These are phyloP conservation scores for Panzeria rudis DNA, from an alignment of 2,888 invertebrate genomes.

Conservation along the genomic window DNA sequence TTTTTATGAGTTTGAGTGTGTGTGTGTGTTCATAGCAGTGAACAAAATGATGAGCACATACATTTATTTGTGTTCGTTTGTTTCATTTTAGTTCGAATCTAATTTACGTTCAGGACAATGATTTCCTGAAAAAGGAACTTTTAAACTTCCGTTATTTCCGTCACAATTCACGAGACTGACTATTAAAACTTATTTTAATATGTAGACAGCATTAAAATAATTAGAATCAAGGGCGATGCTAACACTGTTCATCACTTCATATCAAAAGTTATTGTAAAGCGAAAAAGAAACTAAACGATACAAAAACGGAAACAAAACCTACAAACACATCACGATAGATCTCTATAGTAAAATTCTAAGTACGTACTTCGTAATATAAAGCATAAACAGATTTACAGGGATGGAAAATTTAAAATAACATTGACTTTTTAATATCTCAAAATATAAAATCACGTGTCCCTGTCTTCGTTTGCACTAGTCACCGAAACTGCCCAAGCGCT, in stretches of 20 bases:
- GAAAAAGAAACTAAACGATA: slow-evolving; percentile 48
- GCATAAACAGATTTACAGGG: slow-evolving; percentile 2
- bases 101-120: slow-evolving; percentile 81
- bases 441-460: too few relatives aligned
- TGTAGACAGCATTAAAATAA: slow-evolving; percentile 66
- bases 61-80: slow-evolving; percentile 9
- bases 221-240: slow-evolving; percentile 59
- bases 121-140: slow-evolving; percentile 79
- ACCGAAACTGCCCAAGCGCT: too few relatives aligned
- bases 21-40: not conserved
- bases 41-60: slow-evolving; percentile 10
- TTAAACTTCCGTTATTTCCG: slow-evolving; percentile 81
- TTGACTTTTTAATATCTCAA: not conserved
- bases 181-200: slow-evolving; percentile 73
- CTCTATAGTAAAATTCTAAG: slow-evolving; percentile 14
- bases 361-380: not conserved
- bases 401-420: not conserved
- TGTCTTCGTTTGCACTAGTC: too few relatives aligned
- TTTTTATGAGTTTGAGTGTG: slow-evolving; percentile 2
- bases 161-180: slow-evolving; percentile 76
- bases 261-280: slow-evolving; percentile 63
- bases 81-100: slow-evolving; percentile 75
- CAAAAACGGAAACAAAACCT: slow-evolving; percentile 26
- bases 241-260: slow-evolving; percentile 58
- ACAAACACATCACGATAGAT: slow-evolving; percentile 43